Base-by-base conservation (phyloP, 1,140 invertebrate genomes). In the Drosophila oshimai region DNA sequence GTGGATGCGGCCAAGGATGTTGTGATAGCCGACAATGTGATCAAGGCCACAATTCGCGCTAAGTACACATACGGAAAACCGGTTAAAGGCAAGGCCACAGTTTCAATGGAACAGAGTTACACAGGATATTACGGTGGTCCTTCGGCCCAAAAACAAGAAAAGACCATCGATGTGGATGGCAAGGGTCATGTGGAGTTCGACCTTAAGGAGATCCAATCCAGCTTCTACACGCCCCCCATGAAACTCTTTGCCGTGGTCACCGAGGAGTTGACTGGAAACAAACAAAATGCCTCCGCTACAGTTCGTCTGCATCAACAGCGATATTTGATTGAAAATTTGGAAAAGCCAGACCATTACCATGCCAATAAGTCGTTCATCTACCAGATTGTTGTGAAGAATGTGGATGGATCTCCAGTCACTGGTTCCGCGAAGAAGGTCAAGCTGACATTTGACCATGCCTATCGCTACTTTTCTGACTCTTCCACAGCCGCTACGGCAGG, bases 331-430 rank as follows among this genome's bases (percentile, higher is more conserved):
- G 94, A 96, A 69, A 93, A 96, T 37, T 94, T 96, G 74, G 96
- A 96, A 1, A 46, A 9, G 2, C 41, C 31, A 0, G 94, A 95
- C 50, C 95, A 95, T 70, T 99, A 97, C 91, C 98, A 98, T 89
- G 96, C 97, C 2, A 96, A 95, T 5, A 92, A 99, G 36, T 94
- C 95, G 53, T 98, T 97, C 84, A 95, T 93, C 34, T 95, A 96
- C 49, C 95, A 95, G 90, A 95, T 89, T 6, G 83, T 41, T 1
- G 79, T 90, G 0, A 90, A 90, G 17, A 78, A 89, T n/a, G 15
- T 90, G 0, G 96, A 97, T 90, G 95, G 95, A 13, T 93, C 93
- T 3, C 95, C 96, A 4, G 93, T 96, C 0, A 87, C 80, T 39
- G 92, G 93, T 58, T 93, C 94, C 2, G 92, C 91, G 9, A 94